These are phyloP conservation scores for Bungarus multicinctus DNA, from an alignment of 2,113 vertebrate genomes.

Conservation along the genomic window DNA sequence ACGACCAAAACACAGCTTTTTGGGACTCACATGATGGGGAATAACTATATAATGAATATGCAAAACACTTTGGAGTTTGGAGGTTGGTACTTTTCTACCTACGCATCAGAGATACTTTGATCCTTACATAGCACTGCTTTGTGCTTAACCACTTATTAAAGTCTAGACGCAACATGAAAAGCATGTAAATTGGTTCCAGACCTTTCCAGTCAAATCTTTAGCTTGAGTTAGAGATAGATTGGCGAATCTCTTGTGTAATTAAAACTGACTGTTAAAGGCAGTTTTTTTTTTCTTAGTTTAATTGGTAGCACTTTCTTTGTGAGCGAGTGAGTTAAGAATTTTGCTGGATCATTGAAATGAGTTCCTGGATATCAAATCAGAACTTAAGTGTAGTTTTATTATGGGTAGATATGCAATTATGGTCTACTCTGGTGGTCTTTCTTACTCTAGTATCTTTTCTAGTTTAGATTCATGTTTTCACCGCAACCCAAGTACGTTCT, in stretches of 20 bases:
- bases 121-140: constrained; percentile 76
- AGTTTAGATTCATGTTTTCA: constrained; percentile 80
- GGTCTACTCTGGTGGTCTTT: constrained; percentile 80
- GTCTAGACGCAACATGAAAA: constrained; percentile 98
- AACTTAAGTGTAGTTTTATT: constrained; percentile 77
- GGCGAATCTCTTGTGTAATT: constrained; percentile 76
- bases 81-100: constrained; percentile 53
- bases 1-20: background rate
- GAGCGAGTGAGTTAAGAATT: constrained; percentile 67
- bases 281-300: constrained; percentile 56
- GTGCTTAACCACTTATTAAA: constrained; percentile 91
- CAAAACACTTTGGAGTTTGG: constrained; percentile 4
- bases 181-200: constrained; percentile 87
- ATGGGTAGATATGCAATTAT: constrained; percentile 77
- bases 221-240: constrained; percentile 73
- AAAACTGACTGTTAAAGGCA: constrained; percentile 77
- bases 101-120: constrained; percentile 66
- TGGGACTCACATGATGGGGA: constrained; percentile 19
- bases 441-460: constrained; percentile 72
- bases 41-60: constrained; percentile 22
- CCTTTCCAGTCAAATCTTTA: constrained; percentile 81
- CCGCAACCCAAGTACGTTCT: constrained; percentile 80
- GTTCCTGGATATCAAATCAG: constrained; percentile 76
- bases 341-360: constrained; percentile 76
- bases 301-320: constrained; percentile 81